phyloP scores from a whole-genome alignment of 2,888 invertebrate genomes.

The Diadromus collaris region DNA sequence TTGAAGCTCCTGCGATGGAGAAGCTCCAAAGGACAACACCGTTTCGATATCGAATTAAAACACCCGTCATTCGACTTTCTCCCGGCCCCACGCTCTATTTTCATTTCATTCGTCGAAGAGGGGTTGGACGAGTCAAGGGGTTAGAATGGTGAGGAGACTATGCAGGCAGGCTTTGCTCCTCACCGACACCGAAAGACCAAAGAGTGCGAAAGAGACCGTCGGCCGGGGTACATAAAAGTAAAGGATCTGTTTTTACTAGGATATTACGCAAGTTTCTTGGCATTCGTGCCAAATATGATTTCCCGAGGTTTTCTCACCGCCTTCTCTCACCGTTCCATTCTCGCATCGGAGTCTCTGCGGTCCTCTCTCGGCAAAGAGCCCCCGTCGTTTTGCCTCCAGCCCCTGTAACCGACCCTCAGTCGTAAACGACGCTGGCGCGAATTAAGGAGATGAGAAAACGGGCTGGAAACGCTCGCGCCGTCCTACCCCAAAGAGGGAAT shows the following conservation, averaged over 20 bases:
- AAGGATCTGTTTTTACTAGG: conserved; percentile 61
- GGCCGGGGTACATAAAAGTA: conserved; percentile 47
- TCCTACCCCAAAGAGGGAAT: conserved; percentile 3
- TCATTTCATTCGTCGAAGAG: conserved; percentile 42
- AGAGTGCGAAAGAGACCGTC: conserved; percentile 30
- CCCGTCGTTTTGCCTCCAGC: conserved; percentile 2
- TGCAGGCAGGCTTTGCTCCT: background rate
- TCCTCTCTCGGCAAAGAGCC: conserved; percentile 41
- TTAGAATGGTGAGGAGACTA: background rate
- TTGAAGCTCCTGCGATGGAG: too few species aligned
- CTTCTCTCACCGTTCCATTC: conserved; percentile 16
- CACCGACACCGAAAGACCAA: conserved; percentile 25
- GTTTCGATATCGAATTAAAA: conserved; percentile 49
- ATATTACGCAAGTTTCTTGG: conserved; percentile 63
- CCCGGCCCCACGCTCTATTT: conserved; percentile 14
- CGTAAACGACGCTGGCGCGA: conserved; percentile 48
- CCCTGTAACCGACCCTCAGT: conserved; percentile 12
- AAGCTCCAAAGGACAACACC: conserved; percentile 28
- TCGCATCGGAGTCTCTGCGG: conserved; percentile 32
- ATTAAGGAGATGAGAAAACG: conserved; percentile 53
- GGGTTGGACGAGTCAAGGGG: conserved; percentile 28
- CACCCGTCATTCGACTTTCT: conserved; percentile 25
- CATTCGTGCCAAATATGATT: conserved; percentile 63
- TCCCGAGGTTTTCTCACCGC: conserved; percentile 28
- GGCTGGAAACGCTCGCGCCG: conserved; percentile 15